phyloP scores from a whole-genome alignment of 2,888 invertebrate species.

The Epinotia brunnichana region DNA sequence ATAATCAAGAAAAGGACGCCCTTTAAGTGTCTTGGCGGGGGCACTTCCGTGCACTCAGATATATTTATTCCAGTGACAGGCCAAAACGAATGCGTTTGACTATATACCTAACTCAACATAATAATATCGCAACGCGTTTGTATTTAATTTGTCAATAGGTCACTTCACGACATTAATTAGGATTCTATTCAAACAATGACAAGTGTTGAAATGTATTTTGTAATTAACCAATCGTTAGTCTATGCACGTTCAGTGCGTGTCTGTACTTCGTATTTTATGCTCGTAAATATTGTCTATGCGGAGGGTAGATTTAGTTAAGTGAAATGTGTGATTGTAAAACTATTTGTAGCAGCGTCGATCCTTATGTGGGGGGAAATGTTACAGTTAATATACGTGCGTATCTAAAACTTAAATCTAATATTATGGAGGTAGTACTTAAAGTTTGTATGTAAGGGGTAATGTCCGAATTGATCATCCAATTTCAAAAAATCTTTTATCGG shows the following conservation, averaged over 20 bases:
- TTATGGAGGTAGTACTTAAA: no score
- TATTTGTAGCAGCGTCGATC: not conserved
- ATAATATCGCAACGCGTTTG: not conserved
- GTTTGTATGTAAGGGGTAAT: no score
- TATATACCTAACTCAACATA: not conserved
- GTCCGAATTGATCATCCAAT: no score
- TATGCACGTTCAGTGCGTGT: not conserved
- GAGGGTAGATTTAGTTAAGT: not conserved
- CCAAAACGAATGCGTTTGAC: no score
- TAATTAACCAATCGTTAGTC: conserved; percentile 11
- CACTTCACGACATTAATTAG: conserved; percentile 14
- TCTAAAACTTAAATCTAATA: no score
- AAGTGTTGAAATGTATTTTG: conserved; percentile 6
- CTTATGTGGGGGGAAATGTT: conserved; percentile 7
- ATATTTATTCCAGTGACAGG: no score
- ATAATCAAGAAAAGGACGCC: no score
- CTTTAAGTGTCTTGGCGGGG: not conserved
- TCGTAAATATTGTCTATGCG: not conserved
- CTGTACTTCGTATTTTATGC: not conserved
- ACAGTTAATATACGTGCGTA: conserved; percentile 22
- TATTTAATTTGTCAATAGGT: not conserved
- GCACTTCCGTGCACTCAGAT: not conserved
- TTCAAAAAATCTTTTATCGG: no score
- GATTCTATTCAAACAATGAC: conserved; percentile 14
- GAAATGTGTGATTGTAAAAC: conserved; percentile 15